phyloP scores from a whole-genome alignment of 1,140 invertebrate species.

The Elymnias hypermnestra region DNA sequence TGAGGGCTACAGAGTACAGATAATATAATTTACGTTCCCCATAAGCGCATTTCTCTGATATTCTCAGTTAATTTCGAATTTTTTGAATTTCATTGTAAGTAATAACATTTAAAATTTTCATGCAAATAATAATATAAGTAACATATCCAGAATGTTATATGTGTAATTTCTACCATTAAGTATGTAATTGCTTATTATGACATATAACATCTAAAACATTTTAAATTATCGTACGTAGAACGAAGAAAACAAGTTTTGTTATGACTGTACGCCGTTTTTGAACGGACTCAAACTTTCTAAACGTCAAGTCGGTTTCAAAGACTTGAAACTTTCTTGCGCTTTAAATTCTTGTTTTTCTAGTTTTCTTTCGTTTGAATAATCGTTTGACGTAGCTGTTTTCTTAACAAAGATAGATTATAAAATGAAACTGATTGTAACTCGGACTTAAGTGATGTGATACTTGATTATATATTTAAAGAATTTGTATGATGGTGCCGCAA shows the following conservation, averaged over 20 bases:
- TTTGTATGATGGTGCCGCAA: conserved; percentile 72
- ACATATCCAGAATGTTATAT: too few species aligned
- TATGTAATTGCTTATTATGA: too few species aligned
- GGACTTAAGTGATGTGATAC: background rate
- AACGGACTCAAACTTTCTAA: conserved; percentile 68
- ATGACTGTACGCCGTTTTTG: conserved; percentile 32
- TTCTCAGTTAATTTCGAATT: too few species aligned
- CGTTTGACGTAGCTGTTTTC: conserved; percentile 6
- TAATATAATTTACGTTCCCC: too few species aligned
- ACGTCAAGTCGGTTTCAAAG: conserved; percentile 60
- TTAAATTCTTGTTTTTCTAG: conserved; percentile 64
- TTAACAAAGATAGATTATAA: conserved; percentile 8
- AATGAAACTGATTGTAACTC: conserved; percentile 7
- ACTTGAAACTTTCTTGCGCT: conserved; percentile 60
- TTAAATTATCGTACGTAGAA: conserved; percentile 20
- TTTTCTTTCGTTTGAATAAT: conserved; percentile 33
- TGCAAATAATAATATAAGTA: too few species aligned
- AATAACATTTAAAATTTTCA: too few species aligned
- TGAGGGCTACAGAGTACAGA: too few species aligned
- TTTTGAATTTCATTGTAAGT: too few species aligned
- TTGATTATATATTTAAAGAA: conserved; percentile 4
- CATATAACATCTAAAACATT: too few species aligned
- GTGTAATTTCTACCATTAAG: too few species aligned
- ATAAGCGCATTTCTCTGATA: too few species aligned
- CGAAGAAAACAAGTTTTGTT: conserved; percentile 34